Conservation (phyloP, 2,797 vertebrate species). For the Brotogeris chrysoptera region DNA sequence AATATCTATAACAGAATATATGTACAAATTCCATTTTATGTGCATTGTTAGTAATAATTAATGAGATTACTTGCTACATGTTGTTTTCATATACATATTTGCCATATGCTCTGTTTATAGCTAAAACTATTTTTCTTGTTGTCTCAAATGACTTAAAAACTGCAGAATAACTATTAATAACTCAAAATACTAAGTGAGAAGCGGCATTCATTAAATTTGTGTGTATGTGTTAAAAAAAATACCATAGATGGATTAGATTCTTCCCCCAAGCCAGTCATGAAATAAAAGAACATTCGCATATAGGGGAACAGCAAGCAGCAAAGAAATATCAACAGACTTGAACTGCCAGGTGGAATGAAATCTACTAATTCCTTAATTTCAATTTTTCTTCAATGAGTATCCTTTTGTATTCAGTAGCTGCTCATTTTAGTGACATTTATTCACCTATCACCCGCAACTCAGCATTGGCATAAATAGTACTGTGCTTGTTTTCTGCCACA, state of each 20-base stretch:
- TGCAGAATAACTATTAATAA: background rate
- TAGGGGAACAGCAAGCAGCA: background rate
- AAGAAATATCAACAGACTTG: background rate
- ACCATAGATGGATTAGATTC: background rate
- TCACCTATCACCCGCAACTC: constrained; percentile 76
- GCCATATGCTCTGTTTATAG: background rate
- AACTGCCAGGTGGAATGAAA: background rate
- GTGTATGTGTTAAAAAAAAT: background rate
- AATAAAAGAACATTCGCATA: background rate
- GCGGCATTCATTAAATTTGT: background rate
- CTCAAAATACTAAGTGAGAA: background rate
- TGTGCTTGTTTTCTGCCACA: constrained; percentile 73
- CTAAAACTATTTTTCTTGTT: background rate
- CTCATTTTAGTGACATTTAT: constrained; percentile 15
- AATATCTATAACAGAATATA: background rate
- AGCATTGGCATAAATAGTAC: constrained; percentile 71
- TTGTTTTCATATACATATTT: background rate
- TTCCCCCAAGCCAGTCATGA: background rate
- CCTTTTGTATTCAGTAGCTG: background rate
- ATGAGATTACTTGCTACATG: background rate
- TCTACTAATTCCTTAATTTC: background rate
- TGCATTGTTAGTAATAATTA: background rate
- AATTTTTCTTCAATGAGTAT: accelerated
- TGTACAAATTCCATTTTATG: background rate
- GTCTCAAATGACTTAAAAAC: background rate